Evolutionary conservation across 23 tunicate genomes (phyloP).

Genomic region (Diplosoma virens): DNA sequence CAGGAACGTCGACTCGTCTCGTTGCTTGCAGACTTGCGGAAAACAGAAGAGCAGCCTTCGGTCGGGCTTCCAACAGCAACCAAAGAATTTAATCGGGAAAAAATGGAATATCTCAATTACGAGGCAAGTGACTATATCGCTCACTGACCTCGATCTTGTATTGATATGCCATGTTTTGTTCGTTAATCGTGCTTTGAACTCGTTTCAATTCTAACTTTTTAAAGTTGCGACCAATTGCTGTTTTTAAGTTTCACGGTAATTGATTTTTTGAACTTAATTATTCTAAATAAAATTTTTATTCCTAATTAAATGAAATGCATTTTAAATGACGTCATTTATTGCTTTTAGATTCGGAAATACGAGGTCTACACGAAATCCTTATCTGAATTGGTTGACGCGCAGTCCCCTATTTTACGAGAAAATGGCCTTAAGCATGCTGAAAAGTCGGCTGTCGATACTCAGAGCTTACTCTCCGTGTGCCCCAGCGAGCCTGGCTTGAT

Average conservation of each 20-base stretch:
- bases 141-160: not conserved
- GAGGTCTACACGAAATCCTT: conserved; percentile 40
- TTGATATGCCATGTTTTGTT: not conserved
- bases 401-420: not conserved
- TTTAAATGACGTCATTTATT: too few relatives aligned
- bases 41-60: not conserved
- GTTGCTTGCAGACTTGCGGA: conserved; percentile 9
- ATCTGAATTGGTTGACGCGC: not conserved
- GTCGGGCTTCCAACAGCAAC: not conserved
- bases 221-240: too few relatives aligned
- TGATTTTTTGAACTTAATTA: too few relatives aligned
- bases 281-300: not conserved
- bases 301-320: too few relatives aligned
- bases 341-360: conserved; percentile 58
- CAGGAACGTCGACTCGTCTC: conserved; percentile 20
- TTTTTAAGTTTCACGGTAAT: too few relatives aligned
- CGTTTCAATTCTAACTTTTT: too few relatives aligned
- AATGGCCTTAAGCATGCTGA: not conserved
- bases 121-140: conserved; percentile 30
- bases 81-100: conserved; percentile 41
- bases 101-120: conserved; percentile 10
- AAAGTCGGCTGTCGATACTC: conserved; percentile 1
- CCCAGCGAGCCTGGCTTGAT: conserved; percentile 76
- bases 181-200: too few relatives aligned
- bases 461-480: conserved; percentile 62